phyloP scores from a whole-genome alignment of 2,113 vertebrate genomes.

The Notothenia coriiceps region DNA sequence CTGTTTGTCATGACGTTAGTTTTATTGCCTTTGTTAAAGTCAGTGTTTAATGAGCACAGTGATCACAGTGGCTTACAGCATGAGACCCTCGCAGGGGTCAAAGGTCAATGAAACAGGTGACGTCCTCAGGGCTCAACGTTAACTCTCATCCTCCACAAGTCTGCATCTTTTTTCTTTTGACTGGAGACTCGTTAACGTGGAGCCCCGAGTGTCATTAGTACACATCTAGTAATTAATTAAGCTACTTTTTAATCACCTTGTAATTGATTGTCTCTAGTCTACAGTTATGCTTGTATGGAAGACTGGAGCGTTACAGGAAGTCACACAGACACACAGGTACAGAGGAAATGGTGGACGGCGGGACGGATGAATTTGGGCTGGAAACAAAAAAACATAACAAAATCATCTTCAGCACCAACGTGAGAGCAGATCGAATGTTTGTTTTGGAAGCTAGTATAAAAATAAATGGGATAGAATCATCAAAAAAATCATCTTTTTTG shows the following conservation, averaged over 20 bases:
- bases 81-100: slow-evolving; percentile 75
- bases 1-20: slow-evolving; percentile 71
- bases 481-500: too few relatives aligned
- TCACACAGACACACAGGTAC: slow-evolving; percentile 70
- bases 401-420: not conserved
- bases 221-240: slow-evolving; percentile 7
- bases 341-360: slow-evolving; percentile 39
- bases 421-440: too few relatives aligned
- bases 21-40: slow-evolving; percentile 85
- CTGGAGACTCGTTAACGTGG: slow-evolving; percentile 24
- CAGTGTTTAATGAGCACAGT: slow-evolving; percentile 67
- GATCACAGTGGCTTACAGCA: slow-evolving; percentile 78
- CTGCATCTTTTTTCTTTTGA: not conserved
- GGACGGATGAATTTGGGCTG: slow-evolving; percentile 29
- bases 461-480: too few relatives aligned
- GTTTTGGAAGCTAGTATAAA: too few relatives aligned
- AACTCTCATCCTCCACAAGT: slow-evolving; percentile 3
- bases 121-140: slow-evolving; percentile 41
- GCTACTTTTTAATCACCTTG: slow-evolving; percentile 33
- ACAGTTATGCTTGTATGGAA: slow-evolving; percentile 66
- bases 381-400: slow-evolving; percentile 25
- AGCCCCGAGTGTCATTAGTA: slow-evolving; percentile 34
- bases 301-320: slow-evolving; percentile 67
- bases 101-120: slow-evolving; percentile 55
- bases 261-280: slow-evolving; percentile 41